Percentiles rank a stretch among this genome's conserved stretches.
Evolutionary conservation across 2,113 vertebrate species (phyloP).

Genomic region (Ammodytes marinus): DNA sequence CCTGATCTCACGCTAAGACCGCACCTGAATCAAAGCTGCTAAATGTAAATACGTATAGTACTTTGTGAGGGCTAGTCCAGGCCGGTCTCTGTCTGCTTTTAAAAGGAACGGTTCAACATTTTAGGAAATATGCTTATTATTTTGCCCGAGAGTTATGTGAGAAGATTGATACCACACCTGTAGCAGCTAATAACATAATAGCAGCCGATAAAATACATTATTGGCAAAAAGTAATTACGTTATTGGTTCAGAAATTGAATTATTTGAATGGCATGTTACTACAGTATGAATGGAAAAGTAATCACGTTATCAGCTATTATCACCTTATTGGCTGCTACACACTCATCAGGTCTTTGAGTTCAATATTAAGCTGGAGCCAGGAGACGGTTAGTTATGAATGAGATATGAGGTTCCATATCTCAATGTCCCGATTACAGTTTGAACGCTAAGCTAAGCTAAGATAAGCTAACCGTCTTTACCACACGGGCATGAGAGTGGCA

Average conservation of each 20-base stretch:
- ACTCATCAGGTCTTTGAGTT: not conserved
- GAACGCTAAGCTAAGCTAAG: conserved; percentile 14
- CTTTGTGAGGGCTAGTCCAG: not conserved
- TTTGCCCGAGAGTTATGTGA: not conserved
- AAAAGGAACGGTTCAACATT: not conserved
- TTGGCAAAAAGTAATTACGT: no score
- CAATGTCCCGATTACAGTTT: not conserved
- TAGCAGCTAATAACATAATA: no score
- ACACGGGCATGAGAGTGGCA: not conserved
- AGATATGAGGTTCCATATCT: not conserved
- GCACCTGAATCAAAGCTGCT: conserved; percentile 7
- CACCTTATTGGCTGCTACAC: no score
- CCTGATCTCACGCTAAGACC: not conserved
- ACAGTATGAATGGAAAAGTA: no score
- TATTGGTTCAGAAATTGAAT: no score
- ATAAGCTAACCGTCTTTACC: not conserved
- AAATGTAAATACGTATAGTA: not conserved
- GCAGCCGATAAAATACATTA: no score
- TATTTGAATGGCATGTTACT: no score
- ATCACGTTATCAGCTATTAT: no score
- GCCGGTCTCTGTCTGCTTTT: not conserved
- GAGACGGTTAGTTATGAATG: not conserved
- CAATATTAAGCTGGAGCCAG: not conserved
- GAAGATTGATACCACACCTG: not conserved
- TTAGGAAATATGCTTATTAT: not conserved